Conservation (phyloP, 2,113 vertebrate species). For the Periophthalmus modestus region DNA sequence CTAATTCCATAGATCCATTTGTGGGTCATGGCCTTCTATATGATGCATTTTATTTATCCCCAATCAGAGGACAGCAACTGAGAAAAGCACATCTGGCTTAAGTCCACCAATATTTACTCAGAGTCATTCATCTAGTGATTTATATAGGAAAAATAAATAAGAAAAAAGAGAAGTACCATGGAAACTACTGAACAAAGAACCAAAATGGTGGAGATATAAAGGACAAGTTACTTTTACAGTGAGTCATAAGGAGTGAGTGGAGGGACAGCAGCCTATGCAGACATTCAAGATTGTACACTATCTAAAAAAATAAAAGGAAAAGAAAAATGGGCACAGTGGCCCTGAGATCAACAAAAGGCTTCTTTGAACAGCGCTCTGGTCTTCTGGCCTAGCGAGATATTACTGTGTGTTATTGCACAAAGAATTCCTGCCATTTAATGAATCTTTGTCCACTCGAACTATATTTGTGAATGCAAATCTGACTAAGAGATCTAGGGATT, state of each 20-base stretch:
- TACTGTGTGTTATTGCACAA: slow-evolving; percentile 23
- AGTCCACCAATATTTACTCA: slow-evolving; percentile 7
- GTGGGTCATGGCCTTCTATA: slow-evolving; percentile 11
- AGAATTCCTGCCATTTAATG: slow-evolving; percentile 22
- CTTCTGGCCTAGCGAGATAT: slow-evolving; percentile 15
- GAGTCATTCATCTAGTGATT: slow-evolving; percentile 5
- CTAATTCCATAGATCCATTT: neutral
- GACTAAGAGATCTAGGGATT: no score
- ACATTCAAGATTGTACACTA: slow-evolving; percentile 17
- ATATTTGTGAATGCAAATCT: no score
- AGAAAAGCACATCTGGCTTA: slow-evolving; percentile 5
- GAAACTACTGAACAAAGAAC: slow-evolving; percentile 54
- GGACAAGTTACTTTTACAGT: neutral
- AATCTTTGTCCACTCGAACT: no score
- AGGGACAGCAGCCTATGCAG: slow-evolving; percentile 7
- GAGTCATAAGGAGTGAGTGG: slow-evolving; percentile 4
- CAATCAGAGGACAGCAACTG: slow-evolving; percentile 24
- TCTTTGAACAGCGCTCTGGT: neutral
- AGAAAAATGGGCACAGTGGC: slow-evolving; percentile 27
- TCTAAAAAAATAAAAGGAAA: slow-evolving; percentile 22
- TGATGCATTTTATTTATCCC: neutral
- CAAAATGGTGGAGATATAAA: slow-evolving; percentile 36
- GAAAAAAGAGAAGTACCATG: slow-evolving; percentile 2
- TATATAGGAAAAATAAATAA: neutral
- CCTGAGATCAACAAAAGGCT: slow-evolving; percentile 49